A percentile compares a stretch with the other conserved stretches of the same genome.
These are phyloP conservation scores for Scaptomyza parva DNA, from an alignment of 2,888 invertebrate genomes.

Conservation along the genomic window DNA sequence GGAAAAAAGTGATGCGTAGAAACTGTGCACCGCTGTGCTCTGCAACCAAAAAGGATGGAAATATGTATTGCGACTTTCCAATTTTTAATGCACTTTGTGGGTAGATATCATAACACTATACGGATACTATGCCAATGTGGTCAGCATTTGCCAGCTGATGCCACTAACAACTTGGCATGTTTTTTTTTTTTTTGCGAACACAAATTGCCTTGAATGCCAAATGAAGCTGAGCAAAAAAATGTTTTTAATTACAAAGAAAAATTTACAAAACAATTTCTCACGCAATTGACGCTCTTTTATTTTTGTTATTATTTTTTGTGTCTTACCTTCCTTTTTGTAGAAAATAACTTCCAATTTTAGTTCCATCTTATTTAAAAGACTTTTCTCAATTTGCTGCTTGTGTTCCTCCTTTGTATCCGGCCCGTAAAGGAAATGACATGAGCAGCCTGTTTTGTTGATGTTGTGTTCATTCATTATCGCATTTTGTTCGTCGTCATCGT, in stretches of 20 bases:
- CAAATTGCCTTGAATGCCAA: slow-evolving; percentile 56
- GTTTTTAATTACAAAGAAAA: slow-evolving; percentile 73
- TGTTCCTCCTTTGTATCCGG: slow-evolving; percentile 95
- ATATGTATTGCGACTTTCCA: no score
- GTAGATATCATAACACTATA: no score
- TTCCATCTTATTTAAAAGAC: slow-evolving; percentile 95
- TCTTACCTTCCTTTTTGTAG: slow-evolving; percentile 96
- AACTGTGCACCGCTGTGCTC: no score
- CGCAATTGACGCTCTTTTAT: slow-evolving; percentile 22
- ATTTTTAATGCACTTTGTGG: no score
- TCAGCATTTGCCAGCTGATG: slow-evolving; percentile 17
- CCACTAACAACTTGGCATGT: slow-evolving; percentile 30
- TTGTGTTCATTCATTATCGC: slow-evolving; percentile 33
- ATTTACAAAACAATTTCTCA: slow-evolving; percentile 57
- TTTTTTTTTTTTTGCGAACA: slow-evolving; percentile 52
- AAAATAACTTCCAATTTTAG: slow-evolving; percentile 97
- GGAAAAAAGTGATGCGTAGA: no score
- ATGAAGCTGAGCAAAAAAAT: slow-evolving; percentile 37
- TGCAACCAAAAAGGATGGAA: no score
- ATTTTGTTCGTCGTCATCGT: slow-evolving; percentile 11
- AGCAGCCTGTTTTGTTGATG: slow-evolving; percentile 87
- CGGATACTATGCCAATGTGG: slow-evolving; percentile 9
- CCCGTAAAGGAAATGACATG: slow-evolving; percentile 97
- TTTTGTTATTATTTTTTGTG: slow-evolving; percentile 21
- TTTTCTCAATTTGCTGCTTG: slow-evolving; percentile 94